phyloP scores from a whole-genome alignment of 1,140 invertebrate genomes.

The Paralvinella palmiformis region DNA sequence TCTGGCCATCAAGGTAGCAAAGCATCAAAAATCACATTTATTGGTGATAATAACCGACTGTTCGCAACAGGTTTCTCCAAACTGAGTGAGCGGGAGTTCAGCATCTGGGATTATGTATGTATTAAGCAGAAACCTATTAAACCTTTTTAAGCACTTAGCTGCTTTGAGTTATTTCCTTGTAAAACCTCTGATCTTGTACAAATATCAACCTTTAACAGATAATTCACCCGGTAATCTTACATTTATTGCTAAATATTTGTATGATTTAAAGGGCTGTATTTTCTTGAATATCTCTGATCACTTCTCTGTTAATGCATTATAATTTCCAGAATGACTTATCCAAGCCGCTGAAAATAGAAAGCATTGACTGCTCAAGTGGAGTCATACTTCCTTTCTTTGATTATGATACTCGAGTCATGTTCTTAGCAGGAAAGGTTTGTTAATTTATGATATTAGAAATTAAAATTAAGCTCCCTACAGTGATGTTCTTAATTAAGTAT shows the following conservation, averaged over 20 bases:
- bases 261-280: no score
- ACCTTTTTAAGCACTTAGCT: no score
- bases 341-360: constrained; percentile 69
- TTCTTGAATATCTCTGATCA: no score
- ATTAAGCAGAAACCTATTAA: no score
- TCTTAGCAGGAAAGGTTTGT: constrained; percentile 90
- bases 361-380: constrained; percentile 85
- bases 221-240: no score
- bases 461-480: no score
- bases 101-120: constrained; percentile 72
- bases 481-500: no score
- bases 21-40: constrained; percentile 87
- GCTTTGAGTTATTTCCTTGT: no score
- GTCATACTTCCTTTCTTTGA: constrained; percentile 91
- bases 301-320: neutral
- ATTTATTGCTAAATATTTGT: no score
- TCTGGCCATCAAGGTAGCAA: constrained; percentile 79
- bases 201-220: no score
- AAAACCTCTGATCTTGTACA: no score
- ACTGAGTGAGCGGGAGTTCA: constrained; percentile 80
- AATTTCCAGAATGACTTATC: constrained; percentile 63
- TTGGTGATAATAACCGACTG: constrained; percentile 68
- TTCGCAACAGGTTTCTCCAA: constrained; percentile 86
- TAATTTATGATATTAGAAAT: no score
- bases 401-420: constrained; percentile 85